phyloP scores from a whole-genome alignment of 2,113 vertebrate species.

The Sialia sialis region DNA sequence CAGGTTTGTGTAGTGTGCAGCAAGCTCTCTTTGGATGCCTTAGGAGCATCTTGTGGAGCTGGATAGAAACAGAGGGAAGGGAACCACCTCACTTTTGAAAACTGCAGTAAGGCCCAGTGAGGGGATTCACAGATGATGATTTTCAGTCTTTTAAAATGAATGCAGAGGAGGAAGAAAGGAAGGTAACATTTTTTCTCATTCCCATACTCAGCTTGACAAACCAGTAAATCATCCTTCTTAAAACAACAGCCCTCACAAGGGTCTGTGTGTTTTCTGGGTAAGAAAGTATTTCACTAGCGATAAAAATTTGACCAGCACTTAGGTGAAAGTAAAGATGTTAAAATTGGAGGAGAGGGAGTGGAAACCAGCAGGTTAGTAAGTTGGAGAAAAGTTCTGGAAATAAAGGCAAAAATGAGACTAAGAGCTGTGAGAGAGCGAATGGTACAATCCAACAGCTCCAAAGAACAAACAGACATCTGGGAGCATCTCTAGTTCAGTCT shows the following conservation, averaged over 20 bases:
- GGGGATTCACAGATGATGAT: not conserved
- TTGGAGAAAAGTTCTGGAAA: not conserved
- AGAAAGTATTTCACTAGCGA: not conserved
- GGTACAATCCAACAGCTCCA: not conserved
- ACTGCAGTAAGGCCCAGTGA: not conserved
- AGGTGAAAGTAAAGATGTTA: not conserved
- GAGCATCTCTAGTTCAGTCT: not conserved
- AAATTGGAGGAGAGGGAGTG: not conserved
- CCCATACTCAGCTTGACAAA: not conserved
- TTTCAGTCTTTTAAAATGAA: not conserved
- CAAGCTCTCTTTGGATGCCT: not conserved
- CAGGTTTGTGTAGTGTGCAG: not conserved
- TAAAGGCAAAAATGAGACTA: not conserved
- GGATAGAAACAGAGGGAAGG: not conserved
- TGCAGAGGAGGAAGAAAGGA: not conserved
- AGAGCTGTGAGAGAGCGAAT: not conserved
- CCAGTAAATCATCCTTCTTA: not conserved
- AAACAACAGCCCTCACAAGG: not conserved
- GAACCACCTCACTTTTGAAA: accelerated
- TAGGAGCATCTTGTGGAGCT: not conserved
- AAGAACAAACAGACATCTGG: not conserved
- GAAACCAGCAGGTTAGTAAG: not conserved
- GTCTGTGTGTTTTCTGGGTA: not conserved
- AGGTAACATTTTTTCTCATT: not conserved
- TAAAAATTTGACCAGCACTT: not conserved